These are phyloP conservation scores for Amblyornis subalaris DNA, from an alignment of 2,113 vertebrate genomes.

Conservation along the genomic window DNA sequence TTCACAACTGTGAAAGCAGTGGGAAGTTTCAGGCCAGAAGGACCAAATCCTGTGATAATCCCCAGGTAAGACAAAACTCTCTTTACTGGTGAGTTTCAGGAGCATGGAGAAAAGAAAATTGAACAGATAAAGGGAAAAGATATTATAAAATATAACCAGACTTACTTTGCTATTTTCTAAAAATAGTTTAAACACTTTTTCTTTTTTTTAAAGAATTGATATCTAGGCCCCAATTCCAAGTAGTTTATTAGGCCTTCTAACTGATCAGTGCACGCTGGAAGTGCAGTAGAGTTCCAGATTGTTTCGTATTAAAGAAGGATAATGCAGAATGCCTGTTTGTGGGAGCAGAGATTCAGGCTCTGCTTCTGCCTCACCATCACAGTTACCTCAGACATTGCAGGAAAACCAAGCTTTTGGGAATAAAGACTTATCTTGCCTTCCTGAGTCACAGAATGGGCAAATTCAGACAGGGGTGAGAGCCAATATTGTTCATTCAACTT, in stretches of 20 bases:
- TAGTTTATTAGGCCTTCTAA: not conserved
- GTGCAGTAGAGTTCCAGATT: not conserved
- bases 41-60: not conserved
- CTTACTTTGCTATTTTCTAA: not conserved
- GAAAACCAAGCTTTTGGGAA: not conserved
- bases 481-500: not conserved
- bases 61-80: not conserved
- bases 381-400: not conserved
- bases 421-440: not conserved
- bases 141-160: not conserved
- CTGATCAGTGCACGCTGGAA: not conserved
- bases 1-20: not conserved
- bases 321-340: not conserved
- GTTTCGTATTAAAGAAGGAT: not conserved
- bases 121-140: not conserved
- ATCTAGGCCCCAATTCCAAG: not conserved
- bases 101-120: not conserved
- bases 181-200: not conserved
- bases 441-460: not conserved
- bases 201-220: not conserved
- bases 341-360: not conserved
- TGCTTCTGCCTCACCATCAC: not conserved
- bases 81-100: not conserved
- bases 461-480: not conserved
- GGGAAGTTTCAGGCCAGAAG: not conserved